Conservation (phyloP, 2,797 vertebrate species). For the Phrynocephalus vlangalii region DNA sequence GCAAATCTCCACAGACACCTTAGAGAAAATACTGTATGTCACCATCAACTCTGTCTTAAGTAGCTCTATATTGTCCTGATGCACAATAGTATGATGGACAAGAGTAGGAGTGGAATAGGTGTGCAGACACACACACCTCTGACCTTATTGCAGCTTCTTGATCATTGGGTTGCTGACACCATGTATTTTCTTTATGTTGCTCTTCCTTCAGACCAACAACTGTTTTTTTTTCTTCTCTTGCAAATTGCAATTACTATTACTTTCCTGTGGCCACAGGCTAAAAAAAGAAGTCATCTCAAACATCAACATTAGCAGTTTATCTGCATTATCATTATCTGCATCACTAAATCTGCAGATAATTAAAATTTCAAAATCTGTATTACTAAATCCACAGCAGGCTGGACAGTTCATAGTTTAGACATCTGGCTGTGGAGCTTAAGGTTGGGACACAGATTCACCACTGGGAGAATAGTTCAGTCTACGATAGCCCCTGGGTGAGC, state of each 20-base stretch:
- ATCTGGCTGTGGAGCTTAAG: too few species aligned
- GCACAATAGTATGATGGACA: background rate
- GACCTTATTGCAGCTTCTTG: background rate
- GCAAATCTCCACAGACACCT: too few species aligned
- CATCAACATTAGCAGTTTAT: background rate
- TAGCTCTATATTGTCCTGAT: background rate
- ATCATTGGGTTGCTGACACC: background rate
- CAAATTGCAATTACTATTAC: background rate
- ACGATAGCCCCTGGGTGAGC: too few species aligned
- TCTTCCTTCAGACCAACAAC: background rate
- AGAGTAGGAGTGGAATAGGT: background rate
- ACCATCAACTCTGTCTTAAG: background rate
- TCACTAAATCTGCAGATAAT: background rate
- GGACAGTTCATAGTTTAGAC: too few species aligned
- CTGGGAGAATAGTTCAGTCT: too few species aligned
- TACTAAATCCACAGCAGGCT: too few species aligned
- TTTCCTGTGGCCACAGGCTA: background rate
- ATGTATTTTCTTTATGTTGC: background rate
- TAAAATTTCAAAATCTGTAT: too few species aligned
- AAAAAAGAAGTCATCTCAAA: conserved; percentile 16
- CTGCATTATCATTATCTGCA: conserved; percentile 10
- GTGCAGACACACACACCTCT: background rate
- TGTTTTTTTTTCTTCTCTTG: conserved; percentile 1
- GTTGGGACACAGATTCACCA: too few species aligned
- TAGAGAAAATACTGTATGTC: too few species aligned